Evolutionary conservation across 2,797 vertebrate species (phyloP), one percentile per base, ranked within the genome.

Genomic region (Chelonia mydas): DNA sequence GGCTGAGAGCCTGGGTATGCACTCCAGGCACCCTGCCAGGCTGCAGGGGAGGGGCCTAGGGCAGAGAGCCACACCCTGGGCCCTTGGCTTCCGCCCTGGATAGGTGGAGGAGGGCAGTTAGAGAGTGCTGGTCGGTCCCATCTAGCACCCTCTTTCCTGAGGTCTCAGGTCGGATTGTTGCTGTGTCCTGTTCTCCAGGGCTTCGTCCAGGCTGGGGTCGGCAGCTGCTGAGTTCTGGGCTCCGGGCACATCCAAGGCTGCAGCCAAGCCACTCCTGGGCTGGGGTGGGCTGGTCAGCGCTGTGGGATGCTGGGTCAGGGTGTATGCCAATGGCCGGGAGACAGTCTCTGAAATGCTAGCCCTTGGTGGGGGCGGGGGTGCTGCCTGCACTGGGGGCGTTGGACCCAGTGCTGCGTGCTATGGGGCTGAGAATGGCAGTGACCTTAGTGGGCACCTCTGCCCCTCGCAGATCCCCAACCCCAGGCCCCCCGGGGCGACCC

Each of bases 191-290:
- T 68, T 68, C 5, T 68, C 65, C 9, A 37, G 9, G 65, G 8
- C 65, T 68, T 21, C 2, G 1, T 10, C 57, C 61, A 31, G 74
- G 5, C 21, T 72, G n/a, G 47, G 61, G 33, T 8, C 16, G 7
- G 41, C 19, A 7, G 50, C 23, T 5, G 59, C 23, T 15, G 97
- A 96, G 96, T 97, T 97, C 97, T 96, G 95, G 92, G 86, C 95
- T 94, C 87, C 94, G 96, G 93, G 92, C 92, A 95, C 93, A 91
- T 88, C 94, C 57, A 76, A 93, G 95, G 92, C 91, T 45, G 37
- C 55, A n/a, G 53, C 23, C 41, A 11, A 11, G 4, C 16, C 6
- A 16, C 49, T 5, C 17, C 96, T 96, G 54, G 77, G 59, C 33
- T 51, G 21, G 33, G 93, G 94, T 95, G 95, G 93, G 93, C 76